These are phyloP conservation scores for Ceuthmochares aereus DNA, from an alignment of 2,113 vertebrate species.

Conservation along the genomic window DNA sequence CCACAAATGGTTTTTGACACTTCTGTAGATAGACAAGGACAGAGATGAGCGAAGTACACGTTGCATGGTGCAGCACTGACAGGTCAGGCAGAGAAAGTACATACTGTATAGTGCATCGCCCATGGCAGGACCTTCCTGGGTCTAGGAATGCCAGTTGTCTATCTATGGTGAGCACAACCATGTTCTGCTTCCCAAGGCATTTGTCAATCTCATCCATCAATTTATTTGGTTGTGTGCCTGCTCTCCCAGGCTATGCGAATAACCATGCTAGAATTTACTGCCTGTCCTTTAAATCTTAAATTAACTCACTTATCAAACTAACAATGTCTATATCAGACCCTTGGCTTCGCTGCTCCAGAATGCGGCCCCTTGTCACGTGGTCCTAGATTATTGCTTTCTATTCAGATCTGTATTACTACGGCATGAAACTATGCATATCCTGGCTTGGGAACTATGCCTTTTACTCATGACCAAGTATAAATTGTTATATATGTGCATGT, in stretches of 20 bases:
- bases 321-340: constrained; percentile 13
- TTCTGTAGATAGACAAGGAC: neutral
- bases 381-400: constrained; percentile 35
- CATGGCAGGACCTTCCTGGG: neutral
- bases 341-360: constrained; percentile 31
- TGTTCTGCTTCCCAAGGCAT: neutral
- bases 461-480: neutral
- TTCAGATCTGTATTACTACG: constrained; percentile 30
- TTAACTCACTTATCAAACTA: constrained; percentile 56
- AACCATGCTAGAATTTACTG: constrained; percentile 34
- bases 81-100: constrained; percentile 25
- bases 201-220: constrained; percentile 12
- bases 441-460: neutral
- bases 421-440: constrained; percentile 10
- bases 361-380: neutral
- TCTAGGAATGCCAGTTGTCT: neutral
- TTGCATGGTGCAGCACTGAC: neutral
- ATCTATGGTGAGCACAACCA: neutral
- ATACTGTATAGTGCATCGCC: constrained; percentile 3
- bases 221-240: constrained; percentile 11
- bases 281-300: constrained; percentile 62
- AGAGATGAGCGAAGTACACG: neutral
- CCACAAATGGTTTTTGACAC: neutral
- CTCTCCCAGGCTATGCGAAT: neutral
- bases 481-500: neutral